Evolutionary conservation across 1,140 invertebrate species (phyloP), one percentile per base, ranked within the genome.

Genomic region (Drosophila jambulina): DNA sequence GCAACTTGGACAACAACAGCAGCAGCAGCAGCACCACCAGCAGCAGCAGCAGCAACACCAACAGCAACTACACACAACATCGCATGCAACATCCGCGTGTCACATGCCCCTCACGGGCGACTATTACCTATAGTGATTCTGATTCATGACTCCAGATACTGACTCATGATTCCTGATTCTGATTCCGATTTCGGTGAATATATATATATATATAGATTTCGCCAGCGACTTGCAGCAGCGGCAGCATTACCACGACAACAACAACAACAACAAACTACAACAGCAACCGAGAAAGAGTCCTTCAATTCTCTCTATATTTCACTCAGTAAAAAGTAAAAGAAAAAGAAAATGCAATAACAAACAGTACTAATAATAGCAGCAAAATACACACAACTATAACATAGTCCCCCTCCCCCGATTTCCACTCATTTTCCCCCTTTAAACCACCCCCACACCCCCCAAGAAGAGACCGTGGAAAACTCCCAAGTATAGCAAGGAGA

Each of bases 71-170:
- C 58, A 45, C 34, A 49, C 75, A 36, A 17, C 32, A 54, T 40
- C 60, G 32, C 58, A 51, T 34, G 42, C 75, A 36, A 36, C 51
- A 54, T 36, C 60, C 53, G 57, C 79, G 45, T 82, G 69, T 57
- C 79, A 56, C 21, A 56, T 80, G 61, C 48, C 76, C 75, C 75
- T 83, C 51, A 48, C 49, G 69, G 85, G 85, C 78, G 85, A 90
- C 75, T 90, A 90, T 84, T 90, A 90, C 69, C 78, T 90, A 56
- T 90, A 90, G 81, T 34, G 70, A 69, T 69, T 48, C 46, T 36
- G 70, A 76, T 61, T 48, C 60, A 7, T 40, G 32, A 17, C 17
- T 9, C 21, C 19, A 36, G 62, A 29, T n/a, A 70, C 53, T 59
- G 78, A 71, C 76, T 65, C 56, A n/a, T 51, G 48, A 78, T 63